phyloP scores from a whole-genome alignment of 2,797 vertebrate species.

The Thamnophis elegans region DNA sequence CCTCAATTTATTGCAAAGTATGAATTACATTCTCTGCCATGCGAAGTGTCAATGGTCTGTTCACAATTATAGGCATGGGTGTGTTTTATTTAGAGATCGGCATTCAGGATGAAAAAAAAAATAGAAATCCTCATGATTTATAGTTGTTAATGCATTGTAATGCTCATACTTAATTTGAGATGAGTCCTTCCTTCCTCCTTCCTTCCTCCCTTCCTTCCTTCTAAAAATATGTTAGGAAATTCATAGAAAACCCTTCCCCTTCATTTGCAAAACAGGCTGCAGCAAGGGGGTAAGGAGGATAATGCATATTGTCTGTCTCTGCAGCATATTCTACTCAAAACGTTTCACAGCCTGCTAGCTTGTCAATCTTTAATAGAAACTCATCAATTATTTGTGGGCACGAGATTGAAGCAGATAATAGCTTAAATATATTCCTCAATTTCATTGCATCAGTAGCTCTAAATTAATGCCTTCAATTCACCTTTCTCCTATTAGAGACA shows the following conservation, averaged over 20 bases:
- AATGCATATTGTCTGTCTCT: slow-evolving; percentile 69
- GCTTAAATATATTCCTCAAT: slow-evolving; percentile 82
- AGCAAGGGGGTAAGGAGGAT: slow-evolving; percentile 65
- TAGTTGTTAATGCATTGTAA: background rate
- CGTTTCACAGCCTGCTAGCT: slow-evolving; percentile 75
- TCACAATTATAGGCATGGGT: background rate
- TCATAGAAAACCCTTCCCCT: slow-evolving; percentile 53
- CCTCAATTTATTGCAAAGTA: background rate
- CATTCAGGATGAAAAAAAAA: background rate
- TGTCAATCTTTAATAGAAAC: slow-evolving; percentile 85
- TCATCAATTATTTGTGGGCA: slow-evolving; percentile 86
- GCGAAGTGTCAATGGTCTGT: background rate
- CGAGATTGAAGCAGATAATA: slow-evolving; percentile 84
- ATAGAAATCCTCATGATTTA: background rate
- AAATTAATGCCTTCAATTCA: slow-evolving; percentile 72
- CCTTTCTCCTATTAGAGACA: slow-evolving; percentile 67
- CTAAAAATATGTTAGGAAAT: slow-evolving; percentile 59
- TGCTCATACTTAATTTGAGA: background rate
- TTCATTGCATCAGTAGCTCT: slow-evolving; percentile 81
- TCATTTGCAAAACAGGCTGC: slow-evolving; percentile 63
- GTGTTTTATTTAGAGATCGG: background rate
- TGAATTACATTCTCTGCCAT: background rate
- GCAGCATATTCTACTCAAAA: slow-evolving; percentile 76
- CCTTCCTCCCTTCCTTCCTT: slow-evolving; percentile 5
- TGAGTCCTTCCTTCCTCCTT: background rate